Percentiles rank a stretch among this genome's conserved stretches.
Evolutionary conservation across 2,113 vertebrate species (phyloP).

Genomic region (Semicossyphus pulcher): DNA sequence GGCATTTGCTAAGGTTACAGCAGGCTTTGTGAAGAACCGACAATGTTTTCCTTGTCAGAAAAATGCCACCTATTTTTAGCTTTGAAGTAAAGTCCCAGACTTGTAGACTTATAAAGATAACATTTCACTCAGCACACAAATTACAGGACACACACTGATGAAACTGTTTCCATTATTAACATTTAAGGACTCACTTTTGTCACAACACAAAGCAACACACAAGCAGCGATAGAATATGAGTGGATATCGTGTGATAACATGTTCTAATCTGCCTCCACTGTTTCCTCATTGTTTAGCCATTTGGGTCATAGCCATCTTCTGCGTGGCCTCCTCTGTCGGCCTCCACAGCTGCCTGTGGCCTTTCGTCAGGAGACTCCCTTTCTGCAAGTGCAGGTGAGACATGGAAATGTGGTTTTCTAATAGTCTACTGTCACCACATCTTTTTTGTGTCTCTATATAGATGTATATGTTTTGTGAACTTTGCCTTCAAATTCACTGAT

Average conservation of each 20-base stretch:
- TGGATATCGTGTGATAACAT: neutral
- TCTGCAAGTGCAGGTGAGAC: conserved; percentile 92
- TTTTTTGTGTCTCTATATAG: neutral
- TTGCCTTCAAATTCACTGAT: neutral
- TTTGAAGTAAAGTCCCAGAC: no score
- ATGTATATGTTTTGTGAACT: neutral
- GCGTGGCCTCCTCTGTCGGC: conserved; percentile 92
- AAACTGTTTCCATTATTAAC: neutral
- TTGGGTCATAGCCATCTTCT: conserved; percentile 94
- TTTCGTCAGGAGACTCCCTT: conserved; percentile 89
- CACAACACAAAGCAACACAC: neutral
- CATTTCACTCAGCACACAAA: neutral
- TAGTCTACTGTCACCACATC: neutral
- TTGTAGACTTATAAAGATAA: no score
- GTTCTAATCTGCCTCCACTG: neutral
- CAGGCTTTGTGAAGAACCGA: fast-evolving
- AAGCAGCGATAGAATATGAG: neutral
- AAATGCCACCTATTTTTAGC: neutral
- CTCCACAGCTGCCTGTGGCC: conserved; percentile 95
- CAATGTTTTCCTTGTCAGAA: neutral
- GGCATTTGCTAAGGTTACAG: neutral
- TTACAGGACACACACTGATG: neutral
- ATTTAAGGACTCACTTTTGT: neutral
- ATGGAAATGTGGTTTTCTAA: neutral
- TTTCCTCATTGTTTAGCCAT: conserved; percentile 83